Conservation (phyloP, 2,113 vertebrate species). For the Tapirus terrestris region DNA sequence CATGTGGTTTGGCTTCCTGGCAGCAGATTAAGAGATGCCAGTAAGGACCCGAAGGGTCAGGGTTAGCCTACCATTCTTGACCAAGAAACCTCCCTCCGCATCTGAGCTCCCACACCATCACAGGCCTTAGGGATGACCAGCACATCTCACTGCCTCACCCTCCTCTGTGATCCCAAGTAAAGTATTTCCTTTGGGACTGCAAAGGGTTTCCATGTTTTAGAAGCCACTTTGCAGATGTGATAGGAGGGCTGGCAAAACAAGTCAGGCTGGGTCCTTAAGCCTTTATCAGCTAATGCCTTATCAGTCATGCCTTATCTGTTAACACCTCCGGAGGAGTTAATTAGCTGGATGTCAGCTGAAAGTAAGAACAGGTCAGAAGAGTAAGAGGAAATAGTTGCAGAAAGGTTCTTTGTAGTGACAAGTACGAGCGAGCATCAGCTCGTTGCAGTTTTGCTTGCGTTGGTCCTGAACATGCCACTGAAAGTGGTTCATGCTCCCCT, state of each 20-base stretch:
- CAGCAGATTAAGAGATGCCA: neutral
- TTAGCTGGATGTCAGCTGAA: neutral
- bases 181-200: neutral
- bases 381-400: neutral
- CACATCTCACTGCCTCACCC: neutral
- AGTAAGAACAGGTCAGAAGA: neutral
- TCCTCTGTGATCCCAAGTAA: neutral
- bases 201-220: neutral
- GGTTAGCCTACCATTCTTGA: neutral
- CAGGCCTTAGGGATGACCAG: neutral
- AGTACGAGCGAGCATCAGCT: neutral
- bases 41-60: too few species aligned
- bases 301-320: neutral
- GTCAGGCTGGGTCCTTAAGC: neutral
- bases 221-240: neutral
- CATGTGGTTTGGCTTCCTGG: neutral
- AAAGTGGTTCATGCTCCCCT: neutral
- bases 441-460: neutral
- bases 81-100: neutral
- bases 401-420: neutral
- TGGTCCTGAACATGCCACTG: neutral
- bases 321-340: conserved; percentile 18
- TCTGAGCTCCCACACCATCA: neutral
- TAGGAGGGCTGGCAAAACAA: neutral
- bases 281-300: neutral